These are phyloP conservation scores for Eueremaeus valkanovi DNA, from an alignment of 2,888 invertebrate species.

Conservation along the genomic window DNA sequence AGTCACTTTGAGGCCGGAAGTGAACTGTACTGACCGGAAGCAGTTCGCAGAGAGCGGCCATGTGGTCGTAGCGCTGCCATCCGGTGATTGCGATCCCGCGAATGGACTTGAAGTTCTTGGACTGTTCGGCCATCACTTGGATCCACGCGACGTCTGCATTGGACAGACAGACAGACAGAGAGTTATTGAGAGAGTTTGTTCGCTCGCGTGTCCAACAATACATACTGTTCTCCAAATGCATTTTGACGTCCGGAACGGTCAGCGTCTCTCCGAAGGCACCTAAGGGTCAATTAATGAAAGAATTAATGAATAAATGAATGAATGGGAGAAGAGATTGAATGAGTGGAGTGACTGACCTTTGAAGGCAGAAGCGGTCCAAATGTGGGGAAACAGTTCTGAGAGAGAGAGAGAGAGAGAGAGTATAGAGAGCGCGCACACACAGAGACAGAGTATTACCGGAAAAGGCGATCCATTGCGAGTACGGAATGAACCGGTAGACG, in stretches of 20 bases:
- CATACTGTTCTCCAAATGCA: slow-evolving; percentile 67
- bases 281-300: slow-evolving; percentile 28
- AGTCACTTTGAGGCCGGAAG: slow-evolving; percentile 50
- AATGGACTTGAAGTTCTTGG: slow-evolving; percentile 47
- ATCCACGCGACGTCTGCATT: no score
- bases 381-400: slow-evolving; percentile 63
- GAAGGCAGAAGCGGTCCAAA: slow-evolving; percentile 70
- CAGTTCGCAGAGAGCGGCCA: slow-evolving; percentile 51
- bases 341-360: slow-evolving; percentile 57
- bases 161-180: no score
- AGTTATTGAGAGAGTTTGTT: no score
- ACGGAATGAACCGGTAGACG: slow-evolving; percentile 57
- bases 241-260: slow-evolving; percentile 63
- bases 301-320: background rate
- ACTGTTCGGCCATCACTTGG: slow-evolving; percentile 46
- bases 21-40: slow-evolving; percentile 50
- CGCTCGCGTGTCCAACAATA: no score
- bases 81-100: slow-evolving; percentile 49
- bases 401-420: no score
- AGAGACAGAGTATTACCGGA: no score
- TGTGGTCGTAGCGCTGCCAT: slow-evolving; percentile 52
- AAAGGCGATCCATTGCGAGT: slow-evolving; percentile 64
- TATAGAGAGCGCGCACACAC: no score
- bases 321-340: background rate
- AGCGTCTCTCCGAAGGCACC: slow-evolving; percentile 67